Base-by-base conservation (phyloP, 2,113 vertebrate species). In the Saccopteryx bilineata region DNA sequence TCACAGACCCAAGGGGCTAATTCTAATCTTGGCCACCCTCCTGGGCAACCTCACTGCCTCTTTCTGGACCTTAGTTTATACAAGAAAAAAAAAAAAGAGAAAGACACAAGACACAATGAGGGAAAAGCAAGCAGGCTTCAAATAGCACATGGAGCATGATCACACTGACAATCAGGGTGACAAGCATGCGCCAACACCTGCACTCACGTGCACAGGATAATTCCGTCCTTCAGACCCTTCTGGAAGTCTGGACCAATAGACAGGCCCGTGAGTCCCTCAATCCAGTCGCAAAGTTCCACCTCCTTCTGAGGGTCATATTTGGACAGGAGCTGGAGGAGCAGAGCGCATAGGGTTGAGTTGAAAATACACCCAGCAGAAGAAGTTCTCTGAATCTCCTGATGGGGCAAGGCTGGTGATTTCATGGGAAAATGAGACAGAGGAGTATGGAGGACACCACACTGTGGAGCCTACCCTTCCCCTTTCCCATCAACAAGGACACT, bases 271-370 rank as follows among this genome's bases (percentile, higher is more conserved):
- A 99, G 96, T 0, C 98, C 99, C 93, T 99, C 99, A 0, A 99
- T 99, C 99, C 99, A 99, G 9, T 98, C 76, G 87, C 99, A 98
- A 87, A 99, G 98, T 96, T 99, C 99, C 0, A 98, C 99, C 96
- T 99, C 99, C 89, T 99, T 99, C 98, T 99, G 99, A 1, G 96
- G 95, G 96, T 99, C 99, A 2, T 99, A 99, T 83, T 99, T 99
- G 98, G 99, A 99, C 68, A 99, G 99, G 0, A 99, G 99, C 99
- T 99, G 98, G 46, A 60, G 46, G 24, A 52, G 56, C 19, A 21
- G 4, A 18, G 24, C 39, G 19, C 10, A 23, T 2, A 0, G 1
- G 11, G 23, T 15, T 5, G 11, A 33, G 93, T 33, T 81, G 33
- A 96, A 74, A 9, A 7, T n/a, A 4, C 0, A 48, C 39, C 28